A percentile compares a stretch with the other conserved stretches of the same genome.
Evolutionary conservation across 2,113 vertebrate species (phyloP).

Genomic region (Arizona elegans): DNA sequence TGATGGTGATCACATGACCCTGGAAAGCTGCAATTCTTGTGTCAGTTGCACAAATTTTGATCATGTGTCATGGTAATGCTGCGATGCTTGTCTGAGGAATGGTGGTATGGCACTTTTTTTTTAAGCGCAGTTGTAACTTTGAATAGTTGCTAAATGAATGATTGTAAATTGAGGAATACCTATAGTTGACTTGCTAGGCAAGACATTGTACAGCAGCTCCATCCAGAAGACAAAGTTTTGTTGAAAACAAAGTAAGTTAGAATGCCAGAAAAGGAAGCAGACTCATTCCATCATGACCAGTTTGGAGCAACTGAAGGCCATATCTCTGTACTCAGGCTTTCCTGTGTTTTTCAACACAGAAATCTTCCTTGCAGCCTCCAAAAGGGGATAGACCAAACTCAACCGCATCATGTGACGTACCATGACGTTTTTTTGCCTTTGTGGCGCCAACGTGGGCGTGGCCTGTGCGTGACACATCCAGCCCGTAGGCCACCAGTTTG

Average conservation of each 20-base stretch:
- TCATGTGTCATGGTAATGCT: too few relatives aligned
- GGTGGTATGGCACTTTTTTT: too few relatives aligned
- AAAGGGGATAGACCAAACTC: not conserved
- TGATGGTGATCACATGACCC: not conserved
- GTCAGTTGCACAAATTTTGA: too few relatives aligned
- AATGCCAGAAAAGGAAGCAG: not conserved
- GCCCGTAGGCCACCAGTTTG: too few relatives aligned
- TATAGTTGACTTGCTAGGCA: slow-evolving; percentile 11
- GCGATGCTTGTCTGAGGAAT: too few relatives aligned
- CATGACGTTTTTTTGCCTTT: too few relatives aligned
- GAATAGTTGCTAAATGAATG: too few relatives aligned
- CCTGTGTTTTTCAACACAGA: not conserved
- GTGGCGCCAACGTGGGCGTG: too few relatives aligned
- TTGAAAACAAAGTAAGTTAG: not conserved
- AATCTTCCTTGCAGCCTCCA: not conserved
- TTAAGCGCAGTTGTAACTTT: too few relatives aligned
- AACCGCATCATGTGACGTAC: too few relatives aligned
- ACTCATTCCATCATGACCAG: not conserved
- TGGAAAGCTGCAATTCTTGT: not conserved
- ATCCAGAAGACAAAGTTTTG: not conserved
- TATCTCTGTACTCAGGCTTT: not conserved
- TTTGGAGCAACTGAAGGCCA: not conserved
- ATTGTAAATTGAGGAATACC: too few relatives aligned
- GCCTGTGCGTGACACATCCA: too few relatives aligned
- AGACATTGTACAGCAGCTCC: not conserved